phyloP scores from a whole-genome alignment of 2,113 vertebrate genomes.

The Tragelaphus strepsiceros region DNA sequence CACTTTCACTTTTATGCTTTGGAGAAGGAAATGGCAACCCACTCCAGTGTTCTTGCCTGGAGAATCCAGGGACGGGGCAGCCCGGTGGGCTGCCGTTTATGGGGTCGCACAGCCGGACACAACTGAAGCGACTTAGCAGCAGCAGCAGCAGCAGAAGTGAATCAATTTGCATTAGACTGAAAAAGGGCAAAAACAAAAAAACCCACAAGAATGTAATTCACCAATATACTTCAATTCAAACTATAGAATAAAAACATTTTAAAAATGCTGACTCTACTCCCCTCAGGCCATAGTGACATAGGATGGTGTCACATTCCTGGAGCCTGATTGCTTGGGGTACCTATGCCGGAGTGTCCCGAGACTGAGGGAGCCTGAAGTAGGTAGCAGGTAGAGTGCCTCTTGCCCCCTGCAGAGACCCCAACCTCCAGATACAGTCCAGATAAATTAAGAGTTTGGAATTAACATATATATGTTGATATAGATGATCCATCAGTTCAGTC shows the following conservation, averaged over 20 bases:
- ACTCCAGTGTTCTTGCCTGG: too few relatives aligned
- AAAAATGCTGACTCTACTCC: background rate
- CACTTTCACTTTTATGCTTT: too few relatives aligned
- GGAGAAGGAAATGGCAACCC: too few relatives aligned
- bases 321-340: background rate
- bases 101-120: too few relatives aligned
- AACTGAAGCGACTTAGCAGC: too few relatives aligned
- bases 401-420: background rate
- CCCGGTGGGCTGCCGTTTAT: too few relatives aligned
- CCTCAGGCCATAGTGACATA: background rate
- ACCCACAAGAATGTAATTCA: background rate
- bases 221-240: background rate
- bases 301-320: background rate
- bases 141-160: background rate
- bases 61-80: too few relatives aligned
- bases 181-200: rapidly evolving
- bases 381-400: background rate
- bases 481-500: background rate
- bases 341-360: background rate
- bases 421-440: background rate
- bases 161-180: background rate
- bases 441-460: background rate
- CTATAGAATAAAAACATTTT: background rate
- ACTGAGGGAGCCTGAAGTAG: background rate
- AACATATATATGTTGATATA: background rate